Conservation (phyloP, 2,113 vertebrate genomes). For the Scophthalmus maximus region DNA sequence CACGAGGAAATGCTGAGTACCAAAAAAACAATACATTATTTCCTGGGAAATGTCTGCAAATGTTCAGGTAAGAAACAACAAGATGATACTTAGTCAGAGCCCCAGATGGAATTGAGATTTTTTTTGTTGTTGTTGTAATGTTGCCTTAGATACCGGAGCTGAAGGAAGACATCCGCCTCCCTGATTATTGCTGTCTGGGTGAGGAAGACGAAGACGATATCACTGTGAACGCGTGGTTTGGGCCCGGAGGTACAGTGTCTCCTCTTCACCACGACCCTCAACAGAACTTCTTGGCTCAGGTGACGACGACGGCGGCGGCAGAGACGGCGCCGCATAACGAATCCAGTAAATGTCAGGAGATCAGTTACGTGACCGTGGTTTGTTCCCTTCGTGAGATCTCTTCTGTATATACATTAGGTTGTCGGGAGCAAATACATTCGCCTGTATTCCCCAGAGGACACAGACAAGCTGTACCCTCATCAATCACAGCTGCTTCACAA, state of each 20-base stretch:
- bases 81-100: background rate
- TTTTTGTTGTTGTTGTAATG: constrained; percentile 16
- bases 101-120: background rate
- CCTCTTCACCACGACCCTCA: constrained; percentile 97
- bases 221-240: constrained; percentile 96
- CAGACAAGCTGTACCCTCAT: constrained; percentile 90
- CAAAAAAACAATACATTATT: background rate
- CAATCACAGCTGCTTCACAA: constrained; percentile 92
- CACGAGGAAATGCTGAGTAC: background rate
- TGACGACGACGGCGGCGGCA: constrained; percentile 45
- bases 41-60: background rate
- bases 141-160: constrained; percentile 89
- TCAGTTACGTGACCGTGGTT: constrained; percentile 2
- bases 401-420: constrained; percentile 80
- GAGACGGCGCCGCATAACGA: background rate
- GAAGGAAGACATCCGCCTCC: constrained; percentile 91
- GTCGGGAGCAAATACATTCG: constrained; percentile 94
- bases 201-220: constrained; percentile 92
- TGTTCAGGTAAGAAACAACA: constrained; percentile 7
- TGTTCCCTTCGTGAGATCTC: constrained; percentile 30
- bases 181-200: constrained; percentile 96
- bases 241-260: constrained; percentile 91
- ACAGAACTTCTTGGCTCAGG: constrained; percentile 95
- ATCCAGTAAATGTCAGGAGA: constrained; percentile 25
- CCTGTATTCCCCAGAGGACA: constrained; percentile 88